A percentile compares a stretch with the other conserved stretches of the same genome.
These are phyloP conservation scores for Myotis yumanensis DNA, from an alignment of 2,113 vertebrate genomes.

Conservation along the genomic window DNA sequence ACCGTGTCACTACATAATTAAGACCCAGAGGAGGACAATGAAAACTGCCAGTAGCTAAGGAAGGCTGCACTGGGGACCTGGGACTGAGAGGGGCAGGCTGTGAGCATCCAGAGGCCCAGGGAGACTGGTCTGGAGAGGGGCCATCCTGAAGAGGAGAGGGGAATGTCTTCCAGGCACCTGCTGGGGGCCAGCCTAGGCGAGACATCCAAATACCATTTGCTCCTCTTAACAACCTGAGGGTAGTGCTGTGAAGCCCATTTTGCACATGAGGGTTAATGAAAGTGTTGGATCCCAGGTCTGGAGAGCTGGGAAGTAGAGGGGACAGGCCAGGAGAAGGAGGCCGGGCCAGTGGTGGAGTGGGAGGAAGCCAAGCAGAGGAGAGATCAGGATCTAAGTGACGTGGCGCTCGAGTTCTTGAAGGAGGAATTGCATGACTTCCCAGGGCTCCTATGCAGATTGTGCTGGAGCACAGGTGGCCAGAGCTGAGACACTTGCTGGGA, in stretches of 20 bases:
- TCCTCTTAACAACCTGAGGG: neutral
- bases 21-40: neutral
- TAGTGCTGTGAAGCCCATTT: neutral
- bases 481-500: neutral
- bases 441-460: neutral
- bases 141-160: accelerated
- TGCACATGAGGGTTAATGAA: neutral
- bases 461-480: neutral
- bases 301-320: neutral
- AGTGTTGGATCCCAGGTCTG: neutral
- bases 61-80: neutral
- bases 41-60: neutral
- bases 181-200: no score
- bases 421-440: neutral
- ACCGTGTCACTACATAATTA: neutral
- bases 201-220: neutral
- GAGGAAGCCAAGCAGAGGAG: neutral
- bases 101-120: neutral
- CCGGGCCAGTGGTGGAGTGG: neutral
- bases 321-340: neutral
- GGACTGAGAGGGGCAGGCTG: neutral
- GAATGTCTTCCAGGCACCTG: neutral
- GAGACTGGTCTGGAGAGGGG: neutral
- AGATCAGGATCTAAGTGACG: neutral
- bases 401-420: neutral